These are phyloP conservation scores for Zaprionus vittiger DNA, from an alignment of 1,140 invertebrate species.

Conservation along the genomic window DNA sequence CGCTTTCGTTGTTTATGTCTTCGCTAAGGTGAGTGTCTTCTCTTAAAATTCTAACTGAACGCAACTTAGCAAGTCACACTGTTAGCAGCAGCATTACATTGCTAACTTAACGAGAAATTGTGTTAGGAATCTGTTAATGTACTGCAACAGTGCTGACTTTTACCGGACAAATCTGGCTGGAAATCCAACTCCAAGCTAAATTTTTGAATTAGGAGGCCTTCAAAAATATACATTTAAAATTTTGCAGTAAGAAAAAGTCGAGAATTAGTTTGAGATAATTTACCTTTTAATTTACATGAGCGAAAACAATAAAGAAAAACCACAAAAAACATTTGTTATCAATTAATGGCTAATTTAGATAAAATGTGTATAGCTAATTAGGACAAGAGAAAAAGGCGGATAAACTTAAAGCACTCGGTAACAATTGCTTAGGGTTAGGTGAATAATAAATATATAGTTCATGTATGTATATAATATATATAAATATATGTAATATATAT, in stretches of 20 bases:
- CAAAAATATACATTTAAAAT: not conserved
- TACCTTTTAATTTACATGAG: slow-evolving; percentile 42
- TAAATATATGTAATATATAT: slow-evolving; percentile 31
- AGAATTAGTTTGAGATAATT: slow-evolving; percentile 25
- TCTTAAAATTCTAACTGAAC: slow-evolving; percentile 9
- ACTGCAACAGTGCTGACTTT: too few relatives aligned
- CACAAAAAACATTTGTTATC: slow-evolving; percentile 27
- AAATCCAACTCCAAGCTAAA: too few relatives aligned
- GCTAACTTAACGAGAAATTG: not conserved
- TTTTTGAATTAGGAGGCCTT: too few relatives aligned
- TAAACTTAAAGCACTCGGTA: slow-evolving; percentile 73
- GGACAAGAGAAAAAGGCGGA: slow-evolving; percentile 57
- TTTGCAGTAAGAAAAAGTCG: not conserved
- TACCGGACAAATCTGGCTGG: too few relatives aligned
- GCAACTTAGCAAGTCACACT: slow-evolving; percentile 3
- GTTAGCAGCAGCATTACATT: not conserved
- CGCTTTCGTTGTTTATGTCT: slow-evolving; percentile 1
- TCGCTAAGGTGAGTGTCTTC: slow-evolving; percentile 21
- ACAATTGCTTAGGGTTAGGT: slow-evolving; percentile 72
- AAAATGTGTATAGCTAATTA: slow-evolving; percentile 57
- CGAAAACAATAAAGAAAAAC: slow-evolving; percentile 88
- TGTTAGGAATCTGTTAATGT: too few relatives aligned
- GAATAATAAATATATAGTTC: slow-evolving; percentile 34
- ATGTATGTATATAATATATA: slow-evolving; percentile 41
- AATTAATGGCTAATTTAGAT: slow-evolving; percentile 45